Evolutionary conservation across 2,113 vertebrate genomes (phyloP), one percentile per base, ranked within the genome.

Genomic region (Grus americana): DNA sequence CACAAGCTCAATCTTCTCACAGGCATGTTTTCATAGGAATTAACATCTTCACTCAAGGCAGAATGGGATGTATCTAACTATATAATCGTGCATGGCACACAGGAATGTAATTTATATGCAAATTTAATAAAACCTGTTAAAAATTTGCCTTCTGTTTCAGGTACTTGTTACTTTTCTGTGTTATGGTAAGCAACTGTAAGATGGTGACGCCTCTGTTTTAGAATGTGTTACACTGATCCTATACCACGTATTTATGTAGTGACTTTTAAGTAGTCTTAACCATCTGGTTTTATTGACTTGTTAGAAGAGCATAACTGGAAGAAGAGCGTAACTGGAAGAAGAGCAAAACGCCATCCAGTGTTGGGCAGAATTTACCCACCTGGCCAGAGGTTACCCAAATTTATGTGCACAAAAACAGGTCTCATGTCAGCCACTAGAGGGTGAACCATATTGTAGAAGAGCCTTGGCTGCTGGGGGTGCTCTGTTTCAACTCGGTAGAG

Each of bases 351-450:
- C 14, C 34, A n/a, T 49, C 44, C 34, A 62, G 50, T 18, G 27
- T 42, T 29, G 47, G 38, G 38, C 6, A 57, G 47, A 40, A 62
- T 42, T 75, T 79, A 57, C 23, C 21, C 15, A 22, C 15, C n/a
- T 70, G 58, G 27, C 10, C 44, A n/a, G 30, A 32, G 13, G 38
- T 62, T 90, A 46, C 20, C 50, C 17, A 27, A 19, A n/a, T 66
- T 32, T 66, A 8, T 34, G 44, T 58, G 40, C 15, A 34, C 32
- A 32, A 61, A 38, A 46, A 49, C 11, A 63, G 24, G 30, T 81
- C 52, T 68, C 5, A 3, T 58, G 59, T 59, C 71, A 76, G 36
- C 96, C 96, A 96, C 96, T 96, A 97, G 96, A 91, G 96, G 96
- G 96, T 86, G 93, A 90, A 80, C 36, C 0, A 38, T 8, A 27